Conservation (phyloP, 2,113 vertebrate genomes). For the Trochalopteron elliotii region DNA sequence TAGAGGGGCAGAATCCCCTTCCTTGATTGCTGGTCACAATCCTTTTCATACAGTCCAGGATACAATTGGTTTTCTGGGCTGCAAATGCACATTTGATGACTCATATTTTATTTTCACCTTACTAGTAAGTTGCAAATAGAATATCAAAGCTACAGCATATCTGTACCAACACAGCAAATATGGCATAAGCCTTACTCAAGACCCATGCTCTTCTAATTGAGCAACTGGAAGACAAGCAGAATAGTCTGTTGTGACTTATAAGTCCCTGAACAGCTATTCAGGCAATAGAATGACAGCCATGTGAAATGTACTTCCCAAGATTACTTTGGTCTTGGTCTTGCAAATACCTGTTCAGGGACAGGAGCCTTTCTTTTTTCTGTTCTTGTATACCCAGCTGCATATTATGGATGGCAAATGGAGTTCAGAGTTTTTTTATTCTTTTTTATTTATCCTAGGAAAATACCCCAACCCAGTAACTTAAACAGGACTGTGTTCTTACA, state of each 20-base stretch:
- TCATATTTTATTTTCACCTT: neutral
- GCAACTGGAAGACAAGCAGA: neutral
- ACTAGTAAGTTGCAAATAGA: neutral
- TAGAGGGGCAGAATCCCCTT: neutral
- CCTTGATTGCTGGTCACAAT: rapidly evolving
- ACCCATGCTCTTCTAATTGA: neutral
- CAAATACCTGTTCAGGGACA: neutral
- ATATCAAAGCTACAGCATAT: neutral
- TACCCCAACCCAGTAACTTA: neutral
- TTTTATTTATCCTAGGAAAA: neutral
- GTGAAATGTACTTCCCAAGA: neutral
- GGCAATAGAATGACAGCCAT: neutral
- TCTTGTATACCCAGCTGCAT: neutral
- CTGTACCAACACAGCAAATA: neutral
- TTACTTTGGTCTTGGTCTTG: neutral
- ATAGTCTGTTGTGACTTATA: neutral
- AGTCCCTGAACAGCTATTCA: neutral
- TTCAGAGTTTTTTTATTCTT: neutral
- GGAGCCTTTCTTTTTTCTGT: neutral
- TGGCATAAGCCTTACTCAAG: neutral
- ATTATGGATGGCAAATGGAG: neutral
- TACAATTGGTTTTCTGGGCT: neutral
- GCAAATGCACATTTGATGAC: neutral
- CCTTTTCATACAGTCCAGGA: neutral
- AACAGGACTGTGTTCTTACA: neutral